phyloP scores from a whole-genome alignment of 2,888 invertebrate species.

The Marasmarcha lunaedactyla region DNA sequence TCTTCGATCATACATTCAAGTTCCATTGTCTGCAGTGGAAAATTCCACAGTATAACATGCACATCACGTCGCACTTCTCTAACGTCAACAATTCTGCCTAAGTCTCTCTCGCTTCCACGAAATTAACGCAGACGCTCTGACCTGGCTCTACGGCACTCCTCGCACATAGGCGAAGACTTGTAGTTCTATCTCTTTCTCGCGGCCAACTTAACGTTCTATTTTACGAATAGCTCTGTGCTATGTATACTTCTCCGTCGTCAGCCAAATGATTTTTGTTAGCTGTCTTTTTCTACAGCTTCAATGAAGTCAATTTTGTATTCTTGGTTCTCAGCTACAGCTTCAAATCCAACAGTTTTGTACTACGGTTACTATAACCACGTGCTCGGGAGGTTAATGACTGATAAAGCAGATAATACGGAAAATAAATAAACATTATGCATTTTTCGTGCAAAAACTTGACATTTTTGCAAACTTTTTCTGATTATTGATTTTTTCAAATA shows the following conservation, averaged over 20 bases:
- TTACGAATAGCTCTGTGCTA: conserved; percentile 68
- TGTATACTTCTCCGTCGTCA: conserved; percentile 70
- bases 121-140: conserved; percentile 63
- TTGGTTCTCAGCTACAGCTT: conserved; percentile 66
- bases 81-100: conserved; percentile 27
- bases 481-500: too few species aligned
- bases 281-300: conserved; percentile 70
- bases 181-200: conserved; percentile 44
- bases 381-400: conserved; percentile 60
- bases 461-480: neutral
- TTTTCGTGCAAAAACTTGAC: neutral
- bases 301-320: conserved; percentile 62
- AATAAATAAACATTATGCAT: conserved; percentile 50
- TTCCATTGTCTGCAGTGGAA: conserved; percentile 69
- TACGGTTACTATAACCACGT: conserved; percentile 42
- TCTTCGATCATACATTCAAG: conserved; percentile 46
- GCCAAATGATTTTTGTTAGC: conserved; percentile 65
- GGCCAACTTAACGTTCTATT: conserved; percentile 59
- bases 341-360: conserved; percentile 65
- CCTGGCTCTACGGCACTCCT: conserved; percentile 46
- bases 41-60: conserved; percentile 66
- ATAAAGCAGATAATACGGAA: conserved; percentile 55
- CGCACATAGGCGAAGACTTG: conserved; percentile 23
- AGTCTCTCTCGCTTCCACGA: conserved; percentile 34
- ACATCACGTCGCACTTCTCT: conserved; percentile 44